These are phyloP conservation scores for Chionodraco myersi DNA, from an alignment of 2,113 vertebrate species.

Conservation along the genomic window DNA sequence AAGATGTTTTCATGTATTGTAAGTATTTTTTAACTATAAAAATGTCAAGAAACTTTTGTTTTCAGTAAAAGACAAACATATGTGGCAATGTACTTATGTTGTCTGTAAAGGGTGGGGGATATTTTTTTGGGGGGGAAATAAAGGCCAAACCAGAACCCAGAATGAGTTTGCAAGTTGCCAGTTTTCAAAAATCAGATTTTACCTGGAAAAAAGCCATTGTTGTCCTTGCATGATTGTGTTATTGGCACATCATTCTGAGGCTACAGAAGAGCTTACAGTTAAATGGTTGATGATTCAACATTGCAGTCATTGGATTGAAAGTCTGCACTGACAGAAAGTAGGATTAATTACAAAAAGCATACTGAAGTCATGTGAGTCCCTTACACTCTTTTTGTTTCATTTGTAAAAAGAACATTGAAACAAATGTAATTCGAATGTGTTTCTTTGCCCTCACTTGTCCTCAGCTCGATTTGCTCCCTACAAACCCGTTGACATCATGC, in stretches of 20 bases:
- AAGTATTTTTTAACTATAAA: no score
- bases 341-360: slow-evolving; percentile 1
- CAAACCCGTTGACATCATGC: slow-evolving; percentile 96
- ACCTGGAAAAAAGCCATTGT: background rate
- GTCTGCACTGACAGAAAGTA: background rate
- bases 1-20: no score
- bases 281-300: background rate
- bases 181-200: background rate
- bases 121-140: background rate
- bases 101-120: background rate
- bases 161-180: background rate
- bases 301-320: background rate
- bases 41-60: no score
- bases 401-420: background rate
- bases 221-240: background rate
- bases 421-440: background rate
- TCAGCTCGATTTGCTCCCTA: slow-evolving; percentile 93
- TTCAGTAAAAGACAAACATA: background rate
- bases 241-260: background rate
- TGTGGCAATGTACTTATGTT: background rate
- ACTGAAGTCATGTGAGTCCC: background rate
- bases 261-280: background rate
- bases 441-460: background rate
- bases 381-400: background rate
- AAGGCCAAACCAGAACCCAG: background rate